phyloP scores from a whole-genome alignment of 2,888 invertebrate species.

The Chironomus tentans region DNA sequence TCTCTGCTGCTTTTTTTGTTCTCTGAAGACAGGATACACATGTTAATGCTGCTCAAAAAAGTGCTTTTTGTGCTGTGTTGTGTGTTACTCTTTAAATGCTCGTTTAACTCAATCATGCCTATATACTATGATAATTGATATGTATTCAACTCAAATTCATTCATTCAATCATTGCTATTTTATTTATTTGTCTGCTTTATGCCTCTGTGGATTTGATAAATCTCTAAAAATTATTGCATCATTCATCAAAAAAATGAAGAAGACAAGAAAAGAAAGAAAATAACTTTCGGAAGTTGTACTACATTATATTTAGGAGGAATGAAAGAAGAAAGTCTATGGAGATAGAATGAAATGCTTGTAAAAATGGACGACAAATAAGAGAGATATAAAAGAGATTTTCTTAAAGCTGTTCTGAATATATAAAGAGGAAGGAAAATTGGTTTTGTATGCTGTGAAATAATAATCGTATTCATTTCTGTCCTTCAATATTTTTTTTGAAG shows the following conservation, averaged over 20 bases:
- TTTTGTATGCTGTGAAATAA: too few relatives aligned
- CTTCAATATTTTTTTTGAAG: too few relatives aligned
- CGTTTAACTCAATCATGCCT: background rate
- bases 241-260: slow-evolving; percentile 16
- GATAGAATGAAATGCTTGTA: too few relatives aligned
- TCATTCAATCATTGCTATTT: background rate
- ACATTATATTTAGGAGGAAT: background rate
- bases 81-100: background rate
- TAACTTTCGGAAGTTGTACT: background rate
- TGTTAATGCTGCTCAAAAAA: background rate
- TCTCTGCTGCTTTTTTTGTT: background rate
- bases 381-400: background rate
- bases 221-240: slow-evolving; percentile 14
- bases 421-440: background rate
- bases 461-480: too few relatives aligned
- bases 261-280: background rate
- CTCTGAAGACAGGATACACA: background rate
- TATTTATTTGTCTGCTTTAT: slow-evolving; percentile 4
- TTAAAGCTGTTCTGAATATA: background rate
- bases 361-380: background rate
- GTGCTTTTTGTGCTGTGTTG: background rate
- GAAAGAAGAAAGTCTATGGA: too few relatives aligned
- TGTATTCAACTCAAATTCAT: background rate
- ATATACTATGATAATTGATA: background rate
- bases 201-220: slow-evolving; percentile 17